A percentile compares a stretch with the other conserved stretches of the same genome.
phyloP scores from a whole-genome alignment of 2,888 invertebrate species.

The Agrilus mali region DNA sequence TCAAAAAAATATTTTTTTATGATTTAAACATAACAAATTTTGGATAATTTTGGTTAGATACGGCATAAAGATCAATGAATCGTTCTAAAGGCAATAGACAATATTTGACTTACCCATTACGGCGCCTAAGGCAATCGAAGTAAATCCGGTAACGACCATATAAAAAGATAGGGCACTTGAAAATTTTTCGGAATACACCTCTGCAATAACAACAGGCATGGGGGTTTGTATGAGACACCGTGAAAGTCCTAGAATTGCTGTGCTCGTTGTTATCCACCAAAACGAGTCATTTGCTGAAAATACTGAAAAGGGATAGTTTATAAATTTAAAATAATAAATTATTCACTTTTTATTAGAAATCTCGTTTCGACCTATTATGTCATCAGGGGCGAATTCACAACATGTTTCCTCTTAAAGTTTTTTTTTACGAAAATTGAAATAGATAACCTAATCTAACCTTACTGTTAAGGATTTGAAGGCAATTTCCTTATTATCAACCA shows the following conservation, averaged over 20 bases:
- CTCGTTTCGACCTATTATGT: too few relatives aligned
- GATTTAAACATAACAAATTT: too few relatives aligned
- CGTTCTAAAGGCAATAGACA: not conserved
- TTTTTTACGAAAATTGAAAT: too few relatives aligned
- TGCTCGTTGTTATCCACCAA: conserved; percentile 44
- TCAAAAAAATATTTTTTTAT: too few relatives aligned
- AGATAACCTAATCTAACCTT: too few relatives aligned
- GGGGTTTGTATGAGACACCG: conserved; percentile 60
- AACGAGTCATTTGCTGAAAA: conserved; percentile 43
- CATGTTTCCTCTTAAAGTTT: too few relatives aligned
- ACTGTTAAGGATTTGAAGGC: too few relatives aligned
- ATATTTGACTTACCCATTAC: conserved; percentile 44
- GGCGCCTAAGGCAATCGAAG: conserved; percentile 55
- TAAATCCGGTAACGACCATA: conserved; percentile 56
- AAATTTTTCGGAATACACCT: conserved; percentile 54
- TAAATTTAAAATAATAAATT: not conserved
- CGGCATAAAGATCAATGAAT: too few relatives aligned
- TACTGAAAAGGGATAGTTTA: conserved; percentile 31
- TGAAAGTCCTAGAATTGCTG: conserved; percentile 51
- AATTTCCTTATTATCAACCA: too few relatives aligned
- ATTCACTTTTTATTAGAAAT: not conserved
- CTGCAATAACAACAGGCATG: conserved; percentile 57
- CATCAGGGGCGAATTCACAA: too few relatives aligned
- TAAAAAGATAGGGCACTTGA: conserved; percentile 61
- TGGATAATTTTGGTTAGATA: too few relatives aligned